Evolutionary conservation across 2,888 invertebrate genomes (phyloP), one percentile per base, ranked within the genome.

Genomic region (Andrena camellia): DNA sequence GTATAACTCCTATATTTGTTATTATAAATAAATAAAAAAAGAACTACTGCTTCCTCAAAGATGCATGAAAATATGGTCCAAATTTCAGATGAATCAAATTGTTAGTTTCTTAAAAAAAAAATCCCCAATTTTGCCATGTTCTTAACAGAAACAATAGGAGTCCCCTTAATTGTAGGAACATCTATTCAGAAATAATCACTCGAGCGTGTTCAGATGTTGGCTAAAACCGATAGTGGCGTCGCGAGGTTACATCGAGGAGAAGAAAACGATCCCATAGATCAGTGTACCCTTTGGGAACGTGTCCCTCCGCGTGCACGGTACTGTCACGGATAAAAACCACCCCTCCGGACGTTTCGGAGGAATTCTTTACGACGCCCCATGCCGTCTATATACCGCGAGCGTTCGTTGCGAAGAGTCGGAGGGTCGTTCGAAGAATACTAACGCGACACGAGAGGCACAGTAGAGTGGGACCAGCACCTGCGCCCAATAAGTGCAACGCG

Each of bases 401-500:
- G 10, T 52, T 13, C 26, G n/a, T 6, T 17, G 33, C 33, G 33
- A 63, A 20, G 26, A 63, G 50, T 33, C 3, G 17, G 42, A 17
- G 3, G 17, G 23, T 1, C 57, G 31, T 48, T 42, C 13, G 20
- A 42, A 17, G 67, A 67, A 67, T 48, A 48, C 52, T 33, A 74
- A 31, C 8, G 35, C 17, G 5, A n/a, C n/a, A 3, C 2, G 33
- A 26, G 6, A 7, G 7, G 31, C 20, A 33, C n/a, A 5, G 29
- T 0, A 4, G n/a, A 72, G 23, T 10, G 10, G 52, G 20, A 13
- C 33, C 26, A 29, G 35, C 64, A 64, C 20, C 42, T 57, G 57
- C 35, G 57, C 7, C 42, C 66, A 33, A 68, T 60, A 68, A 50
- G 23, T 74, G 23, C n/a, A 20, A 20, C 20, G 42, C 59, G 31